Evolutionary conservation across 2,113 vertebrate genomes (phyloP), one percentile per base, ranked within the genome.

Genomic region (Anguilla rostrata): DNA sequence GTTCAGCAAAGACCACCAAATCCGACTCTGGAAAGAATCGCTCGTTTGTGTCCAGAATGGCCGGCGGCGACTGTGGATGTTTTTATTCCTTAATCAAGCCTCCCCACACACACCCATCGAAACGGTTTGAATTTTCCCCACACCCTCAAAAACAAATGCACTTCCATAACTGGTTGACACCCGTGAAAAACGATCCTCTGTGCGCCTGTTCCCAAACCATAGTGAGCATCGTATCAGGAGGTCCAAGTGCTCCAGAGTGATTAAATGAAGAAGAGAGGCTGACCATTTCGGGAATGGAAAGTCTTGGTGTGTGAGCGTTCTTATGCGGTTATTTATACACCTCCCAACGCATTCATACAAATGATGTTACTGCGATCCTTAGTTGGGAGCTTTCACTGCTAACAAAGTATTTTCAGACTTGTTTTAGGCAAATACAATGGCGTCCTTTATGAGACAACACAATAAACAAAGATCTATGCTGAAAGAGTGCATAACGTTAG

Each of bases 281-380:
- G 79, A 81, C 85, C 85, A 86, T 86, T 86, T 86, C 78, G 29
- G 85, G 85, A 81, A 80, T 81, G 79, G 85, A 86, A 86, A 81
- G 34, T 57, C 41, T 26, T 43, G 39, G 46, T 41, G 46, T 81
- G 39, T n/a, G 46, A 41, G 15, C 29, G 63, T 39, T 16, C 26
- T 57, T 6, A 34, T 2, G 49, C 29, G 53, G 85, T 79, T 81
- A 86, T 81, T 86, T 81, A 81, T 86, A 81, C 18, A 39, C 85
- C 15, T 20, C 39, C 41, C 12, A 29, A 85, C 34, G 41, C 41
- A 46, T 49, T 39, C 75, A 79, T 53, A 78, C 46, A 63, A 82
- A 82, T n/a, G 40, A 81, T 75, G n/a, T 75, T 75, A 75, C 71
- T n/a, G 71, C 7, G 20, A n/a, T 5, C 63, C 22, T 71, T n/a